Base-by-base conservation (phyloP, 2,113 vertebrate genomes). In the Nipponia nippon region DNA sequence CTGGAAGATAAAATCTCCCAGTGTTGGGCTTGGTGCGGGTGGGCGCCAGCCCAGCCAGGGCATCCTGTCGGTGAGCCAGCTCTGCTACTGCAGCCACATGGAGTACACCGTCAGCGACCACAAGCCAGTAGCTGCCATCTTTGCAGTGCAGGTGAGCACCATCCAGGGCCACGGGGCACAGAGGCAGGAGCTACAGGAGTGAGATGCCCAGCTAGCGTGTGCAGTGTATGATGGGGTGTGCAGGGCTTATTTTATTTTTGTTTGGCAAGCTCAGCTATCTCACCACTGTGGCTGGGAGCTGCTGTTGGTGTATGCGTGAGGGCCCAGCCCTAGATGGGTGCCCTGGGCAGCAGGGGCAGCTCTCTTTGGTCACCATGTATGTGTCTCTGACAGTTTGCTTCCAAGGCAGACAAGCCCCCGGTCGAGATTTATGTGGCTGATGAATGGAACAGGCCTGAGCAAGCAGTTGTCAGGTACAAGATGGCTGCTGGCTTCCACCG, bases 71-170 rank as follows among this genome's bases (percentile, higher is more conserved):
- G 99, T 99, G 89, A 98, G 98, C 15, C 99, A 99, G 93, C 98
- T 98, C 23, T 98, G 98, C 86, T 99, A 99, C 95, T 97, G 98
- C 55, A 99, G 99, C 97, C 99, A 99, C 97, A 99, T 99, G 99
- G 98, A 99, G 69, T 99, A 99, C 95, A 99, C 98, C 0, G 91
- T 99, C 97, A 99, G 99, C 0, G 99, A 99, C 96, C 99, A 99
- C 98, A 99, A 99, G 86, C 99, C 99, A 0, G 99, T 99, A 62
- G 99, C 98, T 30, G 98, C 99, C 53, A 81, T 99, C 95, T 99
- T 99, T 42, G 97, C 99, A 1, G 97, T 99, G 65, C 98, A 99
- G 81, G 99, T 99, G 96, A 98, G 98, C 62, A 11, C 27, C 16
- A 8, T 23, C 27, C 40, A 34, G 58, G 34, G 44, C 77, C 36